phyloP scores from a whole-genome alignment of 2,797 vertebrate species.

The Erpetoichthys calabaricus region DNA sequence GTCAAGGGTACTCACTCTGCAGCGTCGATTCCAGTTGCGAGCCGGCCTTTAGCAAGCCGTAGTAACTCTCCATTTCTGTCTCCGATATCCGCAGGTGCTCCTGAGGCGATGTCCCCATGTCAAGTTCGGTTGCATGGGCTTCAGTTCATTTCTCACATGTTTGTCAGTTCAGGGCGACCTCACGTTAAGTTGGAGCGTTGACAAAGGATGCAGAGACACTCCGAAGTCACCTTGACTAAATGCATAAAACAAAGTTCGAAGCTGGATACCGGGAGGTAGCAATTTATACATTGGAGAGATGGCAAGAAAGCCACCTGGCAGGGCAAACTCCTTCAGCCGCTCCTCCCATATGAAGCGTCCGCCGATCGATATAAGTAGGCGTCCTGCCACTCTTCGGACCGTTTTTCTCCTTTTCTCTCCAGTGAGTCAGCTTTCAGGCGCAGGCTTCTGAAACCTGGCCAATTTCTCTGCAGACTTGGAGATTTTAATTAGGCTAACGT shows the following conservation, averaged over 20 bases:
- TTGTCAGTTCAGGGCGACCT: too few relatives aligned
- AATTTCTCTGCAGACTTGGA: conserved; percentile 37
- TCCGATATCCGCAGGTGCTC: conserved; percentile 37
- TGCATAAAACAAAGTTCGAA: too few relatives aligned
- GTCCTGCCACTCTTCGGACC: neutral
- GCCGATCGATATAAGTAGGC: too few relatives aligned
- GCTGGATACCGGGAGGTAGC: too few relatives aligned
- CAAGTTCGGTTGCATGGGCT: conserved; percentile 13
- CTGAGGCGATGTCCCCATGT: conserved; percentile 48
- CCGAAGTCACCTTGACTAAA: too few relatives aligned
- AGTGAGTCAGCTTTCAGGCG: conserved; percentile 52
- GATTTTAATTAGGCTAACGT: conserved; percentile 10
- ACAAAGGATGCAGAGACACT: too few relatives aligned
- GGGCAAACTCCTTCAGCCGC: too few relatives aligned
- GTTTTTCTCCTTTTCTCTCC: conserved; percentile 4
- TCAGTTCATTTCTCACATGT: too few relatives aligned
- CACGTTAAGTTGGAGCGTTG: too few relatives aligned
- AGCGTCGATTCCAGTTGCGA: conserved; percentile 58
- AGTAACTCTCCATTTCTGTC: conserved; percentile 68
- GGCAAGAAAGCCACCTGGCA: too few relatives aligned
- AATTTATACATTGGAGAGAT: too few relatives aligned
- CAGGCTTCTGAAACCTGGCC: conserved; percentile 37
- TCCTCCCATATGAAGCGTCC: too few relatives aligned
- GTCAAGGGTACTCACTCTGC: conserved; percentile 55
- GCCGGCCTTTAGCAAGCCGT: conserved; percentile 61